Percentiles rank a stretch among this genome's conserved stretches.
Evolutionary conservation across 2,797 vertebrate species (phyloP).

Genomic region (Sebastes reedi): DNA sequence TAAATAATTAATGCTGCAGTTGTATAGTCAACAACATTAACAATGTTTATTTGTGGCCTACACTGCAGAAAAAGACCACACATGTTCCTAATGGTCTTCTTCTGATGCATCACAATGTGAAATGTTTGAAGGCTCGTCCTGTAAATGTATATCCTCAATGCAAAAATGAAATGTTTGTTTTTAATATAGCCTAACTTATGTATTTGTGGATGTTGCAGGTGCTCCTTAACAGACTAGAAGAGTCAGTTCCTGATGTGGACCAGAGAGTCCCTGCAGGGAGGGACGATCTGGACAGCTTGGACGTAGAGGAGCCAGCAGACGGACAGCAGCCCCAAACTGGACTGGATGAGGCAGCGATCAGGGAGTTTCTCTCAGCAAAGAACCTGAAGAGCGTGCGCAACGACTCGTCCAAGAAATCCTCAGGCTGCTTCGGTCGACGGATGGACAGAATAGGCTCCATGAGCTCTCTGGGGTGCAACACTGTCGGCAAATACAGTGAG

Average conservation of each 20-base stretch:
- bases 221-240: slow-evolving; percentile 76
- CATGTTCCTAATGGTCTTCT: not conserved
- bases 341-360: slow-evolving; percentile 52
- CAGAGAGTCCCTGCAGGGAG: slow-evolving; percentile 3
- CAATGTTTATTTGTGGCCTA: not conserved
- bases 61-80: not conserved
- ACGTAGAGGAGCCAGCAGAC: slow-evolving; percentile 18
- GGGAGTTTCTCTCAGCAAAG: slow-evolving; percentile 67
- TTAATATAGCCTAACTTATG: not conserved
- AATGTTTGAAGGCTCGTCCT: not conserved
- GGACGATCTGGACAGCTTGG: slow-evolving; percentile 5
- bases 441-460: slow-evolving; percentile 90
- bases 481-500: slow-evolving; percentile 77
- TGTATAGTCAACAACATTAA: not conserved
- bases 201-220: slow-evolving; percentile 58
- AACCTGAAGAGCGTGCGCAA: slow-evolving; percentile 75
- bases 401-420: slow-evolving; percentile 70
- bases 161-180: not conserved
- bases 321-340: slow-evolving; percentile 8
- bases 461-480: slow-evolving; percentile 86
- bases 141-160: not conserved
- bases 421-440: slow-evolving; percentile 87
- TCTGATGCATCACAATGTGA: not conserved
- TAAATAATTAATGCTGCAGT: not conserved
- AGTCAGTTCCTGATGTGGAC: slow-evolving; percentile 45